These are phyloP conservation scores for Butorides virescens DNA, from an alignment of 2,113 vertebrate species.

Conservation along the genomic window DNA sequence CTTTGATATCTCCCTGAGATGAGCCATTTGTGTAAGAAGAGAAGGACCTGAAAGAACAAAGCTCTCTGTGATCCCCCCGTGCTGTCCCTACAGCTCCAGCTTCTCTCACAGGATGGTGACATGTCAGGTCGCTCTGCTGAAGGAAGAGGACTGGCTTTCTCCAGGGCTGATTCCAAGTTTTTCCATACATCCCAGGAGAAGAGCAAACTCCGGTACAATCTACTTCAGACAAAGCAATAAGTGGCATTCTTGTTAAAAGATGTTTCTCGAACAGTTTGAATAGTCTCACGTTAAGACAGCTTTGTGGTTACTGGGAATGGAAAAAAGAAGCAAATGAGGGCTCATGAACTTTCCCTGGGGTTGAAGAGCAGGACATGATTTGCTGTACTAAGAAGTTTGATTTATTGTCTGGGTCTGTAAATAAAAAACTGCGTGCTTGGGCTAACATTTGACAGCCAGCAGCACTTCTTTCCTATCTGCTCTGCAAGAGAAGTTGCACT, in stretches of 20 bases:
- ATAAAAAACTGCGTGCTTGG: neutral
- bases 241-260: neutral
- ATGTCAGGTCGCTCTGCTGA: neutral
- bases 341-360: neutral
- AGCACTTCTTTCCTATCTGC: neutral
- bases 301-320: neutral
- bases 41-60: neutral
- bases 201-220: neutral
- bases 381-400: neutral
- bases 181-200: neutral
- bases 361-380: neutral
- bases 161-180: neutral
- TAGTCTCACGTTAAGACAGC: neutral
- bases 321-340: neutral
- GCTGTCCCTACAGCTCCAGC: neutral
- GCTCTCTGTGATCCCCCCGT: neutral
- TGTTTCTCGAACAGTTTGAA: neutral
- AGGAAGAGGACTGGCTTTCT: neutral
- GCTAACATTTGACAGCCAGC: neutral
- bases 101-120: neutral
- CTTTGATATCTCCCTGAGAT: neutral
- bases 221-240: neutral
- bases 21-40: neutral
- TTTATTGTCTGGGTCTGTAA: neutral
- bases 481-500: neutral